Evolutionary conservation across 2,113 vertebrate species (phyloP), one percentile per base, ranked within the genome.

Genomic region (Oenanthe oenanthe): DNA sequence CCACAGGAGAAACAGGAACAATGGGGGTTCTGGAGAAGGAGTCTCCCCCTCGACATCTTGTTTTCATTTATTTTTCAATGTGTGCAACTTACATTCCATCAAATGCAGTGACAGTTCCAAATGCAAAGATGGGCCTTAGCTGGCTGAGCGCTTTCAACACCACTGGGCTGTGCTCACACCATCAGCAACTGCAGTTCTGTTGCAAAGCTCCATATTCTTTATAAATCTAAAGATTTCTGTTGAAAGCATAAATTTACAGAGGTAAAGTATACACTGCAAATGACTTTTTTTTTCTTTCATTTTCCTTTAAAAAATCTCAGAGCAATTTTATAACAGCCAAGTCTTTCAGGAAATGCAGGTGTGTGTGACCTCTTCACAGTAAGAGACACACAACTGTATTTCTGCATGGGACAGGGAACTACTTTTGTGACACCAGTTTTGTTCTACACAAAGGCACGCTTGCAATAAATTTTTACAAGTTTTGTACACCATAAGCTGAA

Each of bases 391-490:
- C 93, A 95, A 2, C 75, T 93, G 94, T 62, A 40, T 95, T 96
- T 88, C 95, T 92, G 75, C 77, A 47, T 62, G 88, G 91, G 94
- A 93, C 85, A 68, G 95, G 94, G 96, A 94, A 92, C 96, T 86
- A 92, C 79, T 96, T 96, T 87, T 77, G 86, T 96, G 95, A 91
- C 95, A 95, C 89, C 29, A 4, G 80, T 92, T 96, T 95, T 95
- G 88, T 94, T 96, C 92, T 90, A 95, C 91, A 95, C 92, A 63
- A 93, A 97, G 86, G 81, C 96, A 95, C 45, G 76, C 93, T 96
- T 97, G 96, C 96, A 95, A 95, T 96, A 96, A 94, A 95, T 96
- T 96, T 96, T 97, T 97, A 97, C 92, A 66, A 89, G 86, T 96
- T 97, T 95, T 97, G 78, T 94, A 93, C 71, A 88, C 94, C 94